Evolutionary conservation across 1,140 invertebrate species (phyloP).

Genomic region (Glossosoma conforme): DNA sequence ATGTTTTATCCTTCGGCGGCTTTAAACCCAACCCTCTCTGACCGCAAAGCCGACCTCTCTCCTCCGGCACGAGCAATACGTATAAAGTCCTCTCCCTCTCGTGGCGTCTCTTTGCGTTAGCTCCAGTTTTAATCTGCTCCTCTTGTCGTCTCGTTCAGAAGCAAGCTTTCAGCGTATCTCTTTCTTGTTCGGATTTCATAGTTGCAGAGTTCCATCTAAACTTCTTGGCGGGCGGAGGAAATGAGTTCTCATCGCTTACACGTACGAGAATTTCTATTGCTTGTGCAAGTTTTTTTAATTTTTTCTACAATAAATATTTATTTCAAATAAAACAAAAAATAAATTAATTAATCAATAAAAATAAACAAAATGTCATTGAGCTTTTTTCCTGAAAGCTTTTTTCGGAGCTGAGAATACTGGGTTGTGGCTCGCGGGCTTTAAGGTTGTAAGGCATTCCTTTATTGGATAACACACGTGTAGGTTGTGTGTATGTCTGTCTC

Average conservation of each 20-base stretch:
- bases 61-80: slow-evolving; percentile 43
- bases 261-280: no score
- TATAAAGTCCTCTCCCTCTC: slow-evolving; percentile 44
- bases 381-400: slow-evolving; percentile 14
- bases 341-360: no score
- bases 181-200: slow-evolving; percentile 23
- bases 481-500: slow-evolving; percentile 17
- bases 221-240: slow-evolving; percentile 23
- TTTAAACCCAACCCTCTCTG: slow-evolving; percentile 53
- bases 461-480: slow-evolving; percentile 24
- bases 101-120: slow-evolving; percentile 14
- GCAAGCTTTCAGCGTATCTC: slow-evolving; percentile 6
- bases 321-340: no score
- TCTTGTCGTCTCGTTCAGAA: slow-evolving; percentile 16
- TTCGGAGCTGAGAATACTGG: slow-evolving; percentile 19
- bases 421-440: slow-evolving; percentile 8
- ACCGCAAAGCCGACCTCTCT: slow-evolving; percentile 50
- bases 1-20: slow-evolving; percentile 55
- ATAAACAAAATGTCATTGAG: no score
- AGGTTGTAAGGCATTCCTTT: slow-evolving; percentile 16
- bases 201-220: slow-evolving; percentile 16
- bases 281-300: no score
- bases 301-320: no score
- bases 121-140: slow-evolving; percentile 22
- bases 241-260: no score